Evolutionary conservation across 2,888 invertebrate genomes (phyloP), one percentile per base, ranked within the genome.

Genomic region (Hydrotaea diabolus): DNA sequence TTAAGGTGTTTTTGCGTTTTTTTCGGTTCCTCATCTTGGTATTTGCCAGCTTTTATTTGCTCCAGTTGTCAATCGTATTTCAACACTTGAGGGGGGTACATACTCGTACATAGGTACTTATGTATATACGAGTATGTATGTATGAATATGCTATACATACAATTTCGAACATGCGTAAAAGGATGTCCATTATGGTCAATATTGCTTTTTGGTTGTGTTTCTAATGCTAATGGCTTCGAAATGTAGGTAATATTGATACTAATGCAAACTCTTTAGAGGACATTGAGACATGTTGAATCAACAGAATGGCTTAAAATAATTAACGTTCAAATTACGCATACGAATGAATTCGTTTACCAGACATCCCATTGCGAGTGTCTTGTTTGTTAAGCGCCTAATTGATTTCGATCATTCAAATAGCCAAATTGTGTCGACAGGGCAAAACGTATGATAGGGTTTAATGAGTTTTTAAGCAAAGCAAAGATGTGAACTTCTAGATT

Each of bases 141-240:
- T 43, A 11, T 2, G 43, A n/a, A 4, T 13, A 49, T 49, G 49
- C 4, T n/a, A 49, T 4, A 4, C 3, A 31, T 7, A 31, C 31
- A 31, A 31, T 4, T n/a, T n/a, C 31, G 31, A 4, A 31, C 31
- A 31, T 2, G 31, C 31, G 31, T 31, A 2, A 31, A 31, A n/a
- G 43, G 15, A n/a, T 49, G 62, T 31, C 62, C 31, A 62, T 62
- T 62, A 31, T n/a, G n/a, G 62, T 62, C 17, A 62, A 36, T 62
- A 26, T 62, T 17, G 5, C 15, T 31, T 62, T 2, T 31, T 1
- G 13, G 53, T 19, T 43, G 5, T 43, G 43, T 13, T n/a, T 49
- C 49, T n/a, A 49, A 49, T 7, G 3, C 31, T 31, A 31, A 31
- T 31, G 31, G 31, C 31, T 4, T 31, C 31, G 3, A 31, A 2